Base-by-base conservation (phyloP, 2,888 invertebrate genomes). In the Nesidiocoris tenuis region DNA sequence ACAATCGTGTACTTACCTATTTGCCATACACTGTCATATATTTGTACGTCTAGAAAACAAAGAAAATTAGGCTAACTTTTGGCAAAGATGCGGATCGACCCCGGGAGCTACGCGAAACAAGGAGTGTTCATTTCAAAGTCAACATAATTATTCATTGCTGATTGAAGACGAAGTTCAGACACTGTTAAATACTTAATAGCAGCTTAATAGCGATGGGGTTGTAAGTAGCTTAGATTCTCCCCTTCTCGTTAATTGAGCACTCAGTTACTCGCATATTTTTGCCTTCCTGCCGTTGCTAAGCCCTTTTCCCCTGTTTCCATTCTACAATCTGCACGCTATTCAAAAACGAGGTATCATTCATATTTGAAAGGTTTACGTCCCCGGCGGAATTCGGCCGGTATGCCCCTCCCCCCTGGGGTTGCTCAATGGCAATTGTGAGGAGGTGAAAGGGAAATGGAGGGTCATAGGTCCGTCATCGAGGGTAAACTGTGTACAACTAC, bases 131-230 rank as follows among this genome's bases (percentile, higher is more conserved):
- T 70, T 61, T 24, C 24, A 54, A 61, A 72, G 21, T 61, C 63
- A 71, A 71, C 63, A 72, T 63, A 39, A 74, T 72, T 63, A 64
- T 75, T 75, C 66, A 75, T 75, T 75, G 63, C 39, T 72, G 75
- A 77, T 72, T 75, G 68, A 64, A 21, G 66, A 39, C 55, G 72
- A 75, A 71, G 59, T 75, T 76, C 75, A 63, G 24, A 19, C 55
- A 63, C 68, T 66, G 72, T 75, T 77, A 72, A 77, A 77, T 77
- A 66, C 63, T 77, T 77, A 70, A 77, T 76, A 72, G 59, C 59
- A 56, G 57, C 67, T 75, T 75, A 75, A 75, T 75, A 75, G 75
- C 66, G 67, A 67, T 66, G 75, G 67, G 66, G 66, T 63, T 57
- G 67, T 75, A 75, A 75, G 75, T 65, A 75, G 75, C 75, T 75